These are phyloP conservation scores for Pteronotus mesoamericanus DNA, from an alignment of 2,797 vertebrate species.

Conservation along the genomic window DNA sequence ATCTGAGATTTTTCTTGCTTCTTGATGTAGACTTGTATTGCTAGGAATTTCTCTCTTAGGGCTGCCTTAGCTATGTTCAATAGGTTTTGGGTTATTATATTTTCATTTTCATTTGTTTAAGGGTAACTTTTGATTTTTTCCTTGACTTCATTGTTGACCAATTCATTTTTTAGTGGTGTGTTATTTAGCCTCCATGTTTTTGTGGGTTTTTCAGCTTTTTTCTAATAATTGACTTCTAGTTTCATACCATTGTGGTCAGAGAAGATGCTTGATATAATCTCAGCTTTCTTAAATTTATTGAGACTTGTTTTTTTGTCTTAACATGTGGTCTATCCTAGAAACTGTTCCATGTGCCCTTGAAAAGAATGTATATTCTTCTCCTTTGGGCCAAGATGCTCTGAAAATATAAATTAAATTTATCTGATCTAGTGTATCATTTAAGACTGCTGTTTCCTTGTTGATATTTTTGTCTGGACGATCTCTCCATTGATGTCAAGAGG, in stretches of 20 bases:
- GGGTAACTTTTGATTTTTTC: neutral
- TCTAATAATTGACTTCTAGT: neutral
- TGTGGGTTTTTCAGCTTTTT: neutral
- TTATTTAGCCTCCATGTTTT: neutral
- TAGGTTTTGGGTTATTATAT: neutral
- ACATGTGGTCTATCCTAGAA: neutral
- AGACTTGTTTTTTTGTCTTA: neutral
- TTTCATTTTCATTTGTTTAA: neutral
- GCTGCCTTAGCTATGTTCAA: neutral
- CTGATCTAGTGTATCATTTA: neutral
- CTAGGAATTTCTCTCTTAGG: neutral
- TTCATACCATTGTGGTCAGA: neutral
- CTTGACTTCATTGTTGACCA: neutral
- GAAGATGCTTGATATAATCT: neutral
- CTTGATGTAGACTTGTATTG: neutral
- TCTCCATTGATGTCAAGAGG: neutral
- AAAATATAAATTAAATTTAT: neutral
- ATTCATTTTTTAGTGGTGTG: neutral
- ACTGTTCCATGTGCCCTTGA: neutral
- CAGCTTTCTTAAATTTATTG: neutral
- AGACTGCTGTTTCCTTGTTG: neutral
- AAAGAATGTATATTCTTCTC: neutral
- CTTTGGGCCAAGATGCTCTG: neutral
- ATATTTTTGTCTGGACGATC: neutral
- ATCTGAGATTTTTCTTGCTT: neutral